A percentile compares a stretch with the other conserved stretches of the same genome.
Conservation (phyloP, 2,113 vertebrate species). For the Lutjanus erythropterus region DNA sequence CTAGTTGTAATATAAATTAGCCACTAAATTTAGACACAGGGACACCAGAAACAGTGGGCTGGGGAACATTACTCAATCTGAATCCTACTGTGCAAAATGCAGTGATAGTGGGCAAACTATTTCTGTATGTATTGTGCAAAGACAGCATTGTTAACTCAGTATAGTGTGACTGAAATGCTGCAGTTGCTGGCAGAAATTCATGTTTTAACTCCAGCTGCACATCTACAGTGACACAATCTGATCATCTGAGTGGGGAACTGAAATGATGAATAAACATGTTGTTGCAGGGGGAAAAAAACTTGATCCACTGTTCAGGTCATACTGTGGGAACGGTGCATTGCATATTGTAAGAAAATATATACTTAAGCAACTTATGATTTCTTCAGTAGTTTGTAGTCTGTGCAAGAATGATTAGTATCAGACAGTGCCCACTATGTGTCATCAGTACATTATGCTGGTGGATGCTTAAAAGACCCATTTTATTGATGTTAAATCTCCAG, state of each 20-base stretch:
- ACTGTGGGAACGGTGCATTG: too few species aligned
- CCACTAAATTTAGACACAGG: background rate
- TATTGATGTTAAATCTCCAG: background rate
- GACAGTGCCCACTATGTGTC: too few species aligned
- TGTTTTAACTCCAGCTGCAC: background rate
- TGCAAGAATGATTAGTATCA: background rate
- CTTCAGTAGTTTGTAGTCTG: background rate
- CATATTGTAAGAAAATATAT: too few species aligned
- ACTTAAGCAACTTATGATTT: background rate
- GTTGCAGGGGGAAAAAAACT: background rate
- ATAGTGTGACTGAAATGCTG: background rate
- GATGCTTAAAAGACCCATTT: background rate
- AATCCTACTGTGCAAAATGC: background rate
- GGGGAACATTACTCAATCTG: background rate
- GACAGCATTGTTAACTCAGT: background rate
- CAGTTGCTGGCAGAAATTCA: background rate
- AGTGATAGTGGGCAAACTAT: background rate
- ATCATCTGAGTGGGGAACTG: background rate
- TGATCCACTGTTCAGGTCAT: background rate
- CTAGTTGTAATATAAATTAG: too few species aligned
- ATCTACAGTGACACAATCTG: background rate
- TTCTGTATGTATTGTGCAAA: background rate
- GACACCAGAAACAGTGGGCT: background rate
- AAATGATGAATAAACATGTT: background rate
- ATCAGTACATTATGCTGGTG: background rate